Base-by-base conservation (phyloP, 2,888 invertebrate genomes). In the Epinotia bilunana region DNA sequence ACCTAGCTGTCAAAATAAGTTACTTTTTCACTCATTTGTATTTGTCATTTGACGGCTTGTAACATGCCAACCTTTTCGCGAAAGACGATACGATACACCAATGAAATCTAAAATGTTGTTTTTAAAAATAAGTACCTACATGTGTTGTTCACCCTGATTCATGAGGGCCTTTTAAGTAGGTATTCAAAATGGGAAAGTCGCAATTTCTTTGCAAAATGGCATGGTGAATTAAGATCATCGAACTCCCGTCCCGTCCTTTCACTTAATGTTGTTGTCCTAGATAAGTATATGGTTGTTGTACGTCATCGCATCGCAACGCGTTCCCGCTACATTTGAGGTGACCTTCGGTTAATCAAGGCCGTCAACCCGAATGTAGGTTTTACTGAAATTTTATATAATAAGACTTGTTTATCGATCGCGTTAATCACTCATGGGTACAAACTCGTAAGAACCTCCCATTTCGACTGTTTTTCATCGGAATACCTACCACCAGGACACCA, bases 221-320 rank as follows among this genome's bases (percentile, higher is more conserved):
- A 11, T 7, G 46, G 6, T 46, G 55, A 46, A 53, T 60, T 62
- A 28, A 81, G 84, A 81, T 83, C 80, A 62, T 79, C 82, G 82
- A 77, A 84, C 77, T 76, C 76, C 76, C 23, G 2, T 28, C 23
- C 20, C 78, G 20, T 64, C 64, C 64, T 65, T 53, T 65, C 64
- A 65, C 85, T 84, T n/a, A n/a, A n/a, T n/a, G n/a, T n/a, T n/a
- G n/a, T n/a, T n/a, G n/a, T n/a, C n/a, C n/a, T n/a, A n/a, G n/a
- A n/a, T n/a, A n/a, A n/a, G n/a, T n/a, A n/a, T n/a, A n/a, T n/a
- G n/a, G n/a, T 70, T 55, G 61, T 58, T 23, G 55, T 68, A 72
- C 71, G 61, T 46, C 75, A 75, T 70, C 39, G 12, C 5, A 33
- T 53, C 39, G 7, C 7, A 6, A 0, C 33, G 39, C 39, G 33